A percentile compares a stretch with the other conserved stretches of the same genome.
These are phyloP conservation scores for Lagenorhynchus albirostris DNA, from an alignment of 2,113 vertebrate genomes.

Conservation along the genomic window DNA sequence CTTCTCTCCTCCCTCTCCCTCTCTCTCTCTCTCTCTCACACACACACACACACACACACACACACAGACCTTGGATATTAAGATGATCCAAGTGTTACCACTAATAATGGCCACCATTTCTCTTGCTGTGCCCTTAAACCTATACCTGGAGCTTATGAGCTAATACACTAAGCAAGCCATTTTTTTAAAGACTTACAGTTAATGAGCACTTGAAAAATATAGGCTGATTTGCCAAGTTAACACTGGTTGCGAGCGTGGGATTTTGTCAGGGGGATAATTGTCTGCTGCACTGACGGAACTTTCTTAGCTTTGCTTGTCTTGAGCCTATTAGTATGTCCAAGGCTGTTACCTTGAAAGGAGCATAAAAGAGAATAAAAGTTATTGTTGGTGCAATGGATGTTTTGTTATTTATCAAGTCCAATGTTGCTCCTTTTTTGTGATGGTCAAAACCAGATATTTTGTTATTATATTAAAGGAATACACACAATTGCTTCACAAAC, in stretches of 20 bases:
- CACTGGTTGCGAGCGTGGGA: neutral
- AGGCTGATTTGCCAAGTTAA: neutral
- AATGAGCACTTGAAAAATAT: slow-evolving; percentile 35
- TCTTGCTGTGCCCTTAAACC: neutral
- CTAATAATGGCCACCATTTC: neutral
- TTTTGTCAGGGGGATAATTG: slow-evolving; percentile 12
- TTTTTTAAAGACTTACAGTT: slow-evolving; percentile 30
- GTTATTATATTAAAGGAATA: neutral
- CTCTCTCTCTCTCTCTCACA: too few species aligned
- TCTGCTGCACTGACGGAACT: neutral
- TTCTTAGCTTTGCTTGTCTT: slow-evolving; percentile 33
- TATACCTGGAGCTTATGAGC: neutral
- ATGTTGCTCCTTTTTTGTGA: neutral
- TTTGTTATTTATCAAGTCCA: slow-evolving; percentile 3
- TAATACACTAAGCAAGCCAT: neutral
- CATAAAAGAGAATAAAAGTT: neutral
- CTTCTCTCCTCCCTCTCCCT: neutral
- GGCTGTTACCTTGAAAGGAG: neutral
- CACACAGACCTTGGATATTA: neutral
- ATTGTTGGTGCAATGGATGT: neutral
- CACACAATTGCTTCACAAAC: neutral
- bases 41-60: neutral
- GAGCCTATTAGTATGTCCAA: neutral
- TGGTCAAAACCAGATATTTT: neutral
- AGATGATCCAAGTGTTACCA: neutral